Conservation (phyloP, 1,140 invertebrate species). For the Hesperophylax magnus region DNA sequence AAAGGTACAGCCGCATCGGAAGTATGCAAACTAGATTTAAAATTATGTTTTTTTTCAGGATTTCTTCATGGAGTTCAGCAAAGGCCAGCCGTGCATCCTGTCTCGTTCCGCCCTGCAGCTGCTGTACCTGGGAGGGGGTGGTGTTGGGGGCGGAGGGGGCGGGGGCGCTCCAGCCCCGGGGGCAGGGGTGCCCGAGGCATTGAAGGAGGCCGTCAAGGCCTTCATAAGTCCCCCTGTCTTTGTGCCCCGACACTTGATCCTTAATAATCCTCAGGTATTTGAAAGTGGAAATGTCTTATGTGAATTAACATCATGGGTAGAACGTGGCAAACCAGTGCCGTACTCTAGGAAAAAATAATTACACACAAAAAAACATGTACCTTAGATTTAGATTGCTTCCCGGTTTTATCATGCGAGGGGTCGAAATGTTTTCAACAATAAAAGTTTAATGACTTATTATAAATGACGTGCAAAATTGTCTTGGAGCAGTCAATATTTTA, state of each 20-base stretch:
- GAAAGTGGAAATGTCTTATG: background rate
- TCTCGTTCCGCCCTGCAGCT: slow-evolving; percentile 93
- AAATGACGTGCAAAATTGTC: too few species aligned
- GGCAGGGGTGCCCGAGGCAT: slow-evolving; percentile 52
- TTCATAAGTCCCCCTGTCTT: slow-evolving; percentile 93
- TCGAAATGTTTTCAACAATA: too few species aligned
- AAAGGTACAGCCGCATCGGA: too few species aligned
- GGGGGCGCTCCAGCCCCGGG: slow-evolving; percentile 43
- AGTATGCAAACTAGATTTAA: too few species aligned
- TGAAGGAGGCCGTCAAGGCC: slow-evolving; percentile 86
- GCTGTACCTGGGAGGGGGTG: slow-evolving; percentile 73
- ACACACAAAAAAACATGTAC: too few species aligned
- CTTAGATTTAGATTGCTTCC: too few species aligned
- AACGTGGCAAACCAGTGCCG: too few species aligned
- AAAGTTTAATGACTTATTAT: too few species aligned
- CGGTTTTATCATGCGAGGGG: too few species aligned
- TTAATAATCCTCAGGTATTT: slow-evolving; percentile 75
- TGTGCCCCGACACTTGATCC: slow-evolving; percentile 76
- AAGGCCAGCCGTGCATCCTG: slow-evolving; percentile 92
- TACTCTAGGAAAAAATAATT: too few species aligned
- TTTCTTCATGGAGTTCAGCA: slow-evolving; percentile 94
- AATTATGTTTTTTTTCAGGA: slow-evolving; percentile 75
- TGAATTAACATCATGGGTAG: too few species aligned
- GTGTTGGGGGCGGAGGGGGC: slow-evolving; percentile 38
- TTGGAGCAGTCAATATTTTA: too few species aligned